These are phyloP conservation scores for Zoanthus solanderi DNA, from an alignment of 92 coral and sea anemone genomes.

Conservation along the genomic window DNA sequence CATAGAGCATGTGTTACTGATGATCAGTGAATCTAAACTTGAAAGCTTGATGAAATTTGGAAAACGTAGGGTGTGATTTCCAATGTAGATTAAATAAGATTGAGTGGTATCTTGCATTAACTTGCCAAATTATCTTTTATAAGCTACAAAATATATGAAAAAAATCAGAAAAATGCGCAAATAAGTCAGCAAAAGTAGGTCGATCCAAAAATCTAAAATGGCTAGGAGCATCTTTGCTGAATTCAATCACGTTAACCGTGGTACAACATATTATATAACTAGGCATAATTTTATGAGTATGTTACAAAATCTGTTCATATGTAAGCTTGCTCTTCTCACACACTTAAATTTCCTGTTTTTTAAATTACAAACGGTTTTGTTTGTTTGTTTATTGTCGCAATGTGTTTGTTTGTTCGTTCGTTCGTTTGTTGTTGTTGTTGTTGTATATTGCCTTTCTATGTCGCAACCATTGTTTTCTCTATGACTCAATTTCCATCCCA, in stretches of 20 bases:
- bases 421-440: background rate
- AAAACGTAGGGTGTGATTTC: background rate
- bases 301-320: background rate
- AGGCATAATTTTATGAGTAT: background rate
- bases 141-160: too few relatives aligned
- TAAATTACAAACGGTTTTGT: background rate
- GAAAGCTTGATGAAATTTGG: background rate
- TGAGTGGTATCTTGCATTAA: too few relatives aligned
- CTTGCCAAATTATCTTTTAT: too few relatives aligned
- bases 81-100: too few relatives aligned
- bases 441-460: background rate
- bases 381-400: background rate
- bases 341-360: background rate
- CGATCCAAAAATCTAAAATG: background rate
- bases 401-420: background rate
- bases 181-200: background rate
- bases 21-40: background rate
- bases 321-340: background rate
- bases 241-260: background rate
- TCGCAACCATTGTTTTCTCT: background rate
- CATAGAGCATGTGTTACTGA: too few relatives aligned
- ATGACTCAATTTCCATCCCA: slow-evolving; percentile 31
- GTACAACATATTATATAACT: background rate
- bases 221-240: background rate
- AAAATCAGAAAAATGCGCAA: background rate